Conservation (phyloP, 2,888 invertebrate species). For the Acrobeloides nanus region DNA sequence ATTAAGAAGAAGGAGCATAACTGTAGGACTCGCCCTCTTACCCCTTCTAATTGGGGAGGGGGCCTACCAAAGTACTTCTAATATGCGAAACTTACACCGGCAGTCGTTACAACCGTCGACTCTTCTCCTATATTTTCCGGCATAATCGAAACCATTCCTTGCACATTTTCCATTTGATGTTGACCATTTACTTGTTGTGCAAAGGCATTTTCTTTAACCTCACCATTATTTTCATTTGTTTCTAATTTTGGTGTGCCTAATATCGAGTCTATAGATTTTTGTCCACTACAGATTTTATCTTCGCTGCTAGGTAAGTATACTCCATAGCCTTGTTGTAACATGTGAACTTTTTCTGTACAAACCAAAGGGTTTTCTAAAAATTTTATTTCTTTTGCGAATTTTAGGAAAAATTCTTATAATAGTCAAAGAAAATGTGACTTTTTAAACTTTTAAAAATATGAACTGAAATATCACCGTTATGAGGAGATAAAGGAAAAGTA, state of each 20-base stretch:
- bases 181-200: constrained; percentile 1
- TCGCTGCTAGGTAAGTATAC: constrained; percentile 40
- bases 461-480: no score
- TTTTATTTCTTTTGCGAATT: no score
- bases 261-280: constrained; percentile 15
- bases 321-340: constrained; percentile 52
- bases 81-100: neutral
- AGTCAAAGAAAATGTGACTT: no score
- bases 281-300: constrained; percentile 42
- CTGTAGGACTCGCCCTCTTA: no score
- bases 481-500: no score
- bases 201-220: constrained; percentile 7
- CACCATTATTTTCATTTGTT: neutral
- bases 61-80: no score
- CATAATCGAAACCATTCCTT: neutral
- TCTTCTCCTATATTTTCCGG: neutral
- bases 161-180: neutral
- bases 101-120: neutral
- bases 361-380: constrained; percentile 53
- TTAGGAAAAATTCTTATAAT: no score
- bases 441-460: no score
- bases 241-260: no score
- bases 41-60: no score
- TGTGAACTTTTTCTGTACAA: constrained; percentile 52
- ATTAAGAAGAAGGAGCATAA: no score